Conservation (phyloP, 2,113 vertebrate species). For the Tylochromis polylepis region DNA sequence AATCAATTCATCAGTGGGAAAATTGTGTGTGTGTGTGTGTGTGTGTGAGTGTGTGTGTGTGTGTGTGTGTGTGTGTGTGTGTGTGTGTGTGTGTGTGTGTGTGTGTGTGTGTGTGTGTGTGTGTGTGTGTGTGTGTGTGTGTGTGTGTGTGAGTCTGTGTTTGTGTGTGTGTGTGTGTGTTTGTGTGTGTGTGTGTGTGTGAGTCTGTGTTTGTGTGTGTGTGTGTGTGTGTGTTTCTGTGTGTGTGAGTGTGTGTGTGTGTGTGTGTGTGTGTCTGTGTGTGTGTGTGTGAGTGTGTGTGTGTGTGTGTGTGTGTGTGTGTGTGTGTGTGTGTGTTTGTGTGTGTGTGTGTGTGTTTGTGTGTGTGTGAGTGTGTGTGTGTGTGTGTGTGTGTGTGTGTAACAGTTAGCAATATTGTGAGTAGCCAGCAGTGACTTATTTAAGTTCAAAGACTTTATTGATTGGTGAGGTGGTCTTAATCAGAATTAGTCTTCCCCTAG, state of each 20-base stretch:
- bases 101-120: background rate
- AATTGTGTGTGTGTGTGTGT: background rate
- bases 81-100: background rate
- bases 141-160: no score
- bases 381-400: background rate
- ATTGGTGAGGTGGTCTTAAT: conserved; percentile 83
- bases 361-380: background rate
- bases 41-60: background rate
- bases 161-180: background rate
- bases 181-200: background rate
- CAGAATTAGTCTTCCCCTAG: conserved; percentile 71
- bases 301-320: background rate
- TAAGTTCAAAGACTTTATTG: conserved; percentile 91
- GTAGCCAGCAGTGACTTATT: conserved; percentile 76
- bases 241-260: background rate
- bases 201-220: background rate
- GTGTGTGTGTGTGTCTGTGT: background rate
- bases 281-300: background rate
- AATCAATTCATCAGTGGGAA: no score
- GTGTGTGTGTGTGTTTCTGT: background rate
- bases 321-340: background rate
- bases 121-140: background rate
- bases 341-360: background rate
- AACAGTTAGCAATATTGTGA: conserved; percentile 66
- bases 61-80: background rate